phyloP scores from a whole-genome alignment of 2,888 invertebrate genomes.

The Ornithoptera priamus region DNA sequence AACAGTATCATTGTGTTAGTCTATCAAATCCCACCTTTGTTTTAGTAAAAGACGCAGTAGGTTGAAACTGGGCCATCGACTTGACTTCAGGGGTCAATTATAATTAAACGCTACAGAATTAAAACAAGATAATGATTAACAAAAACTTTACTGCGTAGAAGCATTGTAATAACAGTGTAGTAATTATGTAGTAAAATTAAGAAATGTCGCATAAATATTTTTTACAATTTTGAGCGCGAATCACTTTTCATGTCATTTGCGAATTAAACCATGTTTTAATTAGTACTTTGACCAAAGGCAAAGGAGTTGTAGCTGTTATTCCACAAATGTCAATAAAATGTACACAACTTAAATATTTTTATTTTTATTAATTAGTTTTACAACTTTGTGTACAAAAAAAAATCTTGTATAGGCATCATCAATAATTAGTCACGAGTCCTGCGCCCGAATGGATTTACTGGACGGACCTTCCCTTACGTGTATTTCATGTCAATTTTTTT shows the following conservation, averaged over 20 bases:
- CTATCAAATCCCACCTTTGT: conserved; percentile 20
- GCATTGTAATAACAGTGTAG: conserved; percentile 60
- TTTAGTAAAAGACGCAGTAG: conserved; percentile 33
- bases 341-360: neutral
- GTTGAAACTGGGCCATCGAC: conserved; percentile 35
- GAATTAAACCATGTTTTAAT: neutral
- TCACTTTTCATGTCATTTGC: neutral
- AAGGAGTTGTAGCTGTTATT: neutral
- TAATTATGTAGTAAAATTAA: conserved; percentile 41
- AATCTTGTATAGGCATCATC: neutral
- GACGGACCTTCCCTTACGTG: conserved; percentile 19
- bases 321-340: neutral
- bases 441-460: conserved; percentile 10
- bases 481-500: neutral
- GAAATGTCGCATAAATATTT: conserved; percentile 39
- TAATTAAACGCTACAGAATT: conserved; percentile 33
- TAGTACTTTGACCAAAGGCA: neutral
- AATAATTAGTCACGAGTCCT: conserved; percentile 5
- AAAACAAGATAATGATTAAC: conserved; percentile 49
- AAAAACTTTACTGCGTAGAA: conserved; percentile 63
- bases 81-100: conserved; percentile 32
- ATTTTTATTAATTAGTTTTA: neutral
- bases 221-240: conserved; percentile 29
- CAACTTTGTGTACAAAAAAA: neutral
- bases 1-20: neutral